phyloP scores from a whole-genome alignment of 37 sponge, comb jelly and placozoan genomes.

The Theonella swinhoei region DNA sequence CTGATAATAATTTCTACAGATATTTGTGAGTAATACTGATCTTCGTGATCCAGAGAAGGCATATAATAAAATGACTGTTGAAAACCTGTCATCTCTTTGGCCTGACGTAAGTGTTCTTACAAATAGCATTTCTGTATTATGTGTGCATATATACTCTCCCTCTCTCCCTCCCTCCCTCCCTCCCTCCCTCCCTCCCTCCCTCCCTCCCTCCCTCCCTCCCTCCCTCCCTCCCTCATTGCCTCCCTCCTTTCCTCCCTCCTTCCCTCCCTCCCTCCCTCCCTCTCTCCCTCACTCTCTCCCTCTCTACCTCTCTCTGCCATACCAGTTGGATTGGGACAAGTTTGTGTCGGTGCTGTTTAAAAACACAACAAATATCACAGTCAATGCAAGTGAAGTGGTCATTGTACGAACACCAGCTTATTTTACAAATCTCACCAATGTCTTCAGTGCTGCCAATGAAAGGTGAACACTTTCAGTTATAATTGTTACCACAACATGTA shows the following conservation, averaged over 20 bases:
- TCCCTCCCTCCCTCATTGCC: too few relatives aligned
- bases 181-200: background rate
- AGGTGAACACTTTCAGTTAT: too few relatives aligned
- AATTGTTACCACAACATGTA: too few relatives aligned
- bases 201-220: background rate
- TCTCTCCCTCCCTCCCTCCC: background rate
- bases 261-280: background rate
- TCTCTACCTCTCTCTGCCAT: background rate
- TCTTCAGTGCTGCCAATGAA: background rate
- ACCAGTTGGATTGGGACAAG: slow-evolving; percentile 49
- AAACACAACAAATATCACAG: background rate
- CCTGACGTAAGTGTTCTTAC: slow-evolving; percentile 10
- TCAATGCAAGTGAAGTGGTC: slow-evolving; percentile 1
- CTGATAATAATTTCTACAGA: slow-evolving; percentile 31
- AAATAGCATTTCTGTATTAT: too few relatives aligned
- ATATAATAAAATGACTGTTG: slow-evolving; percentile 42
- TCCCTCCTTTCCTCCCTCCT: background rate
- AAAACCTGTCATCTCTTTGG: slow-evolving; percentile 15
- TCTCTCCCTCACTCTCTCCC: background rate
- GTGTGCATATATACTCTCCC: too few relatives aligned
- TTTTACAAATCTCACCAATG: slow-evolving; percentile 31
- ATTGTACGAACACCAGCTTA: slow-evolving; percentile 60
- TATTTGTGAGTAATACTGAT: slow-evolving; percentile 38
- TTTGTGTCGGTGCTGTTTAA: slow-evolving; percentile 4
- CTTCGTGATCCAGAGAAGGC: slow-evolving; percentile 28